phyloP scores from a whole-genome alignment of 2,888 invertebrate genomes.

The Acanthosoma haemorrhoidale region DNA sequence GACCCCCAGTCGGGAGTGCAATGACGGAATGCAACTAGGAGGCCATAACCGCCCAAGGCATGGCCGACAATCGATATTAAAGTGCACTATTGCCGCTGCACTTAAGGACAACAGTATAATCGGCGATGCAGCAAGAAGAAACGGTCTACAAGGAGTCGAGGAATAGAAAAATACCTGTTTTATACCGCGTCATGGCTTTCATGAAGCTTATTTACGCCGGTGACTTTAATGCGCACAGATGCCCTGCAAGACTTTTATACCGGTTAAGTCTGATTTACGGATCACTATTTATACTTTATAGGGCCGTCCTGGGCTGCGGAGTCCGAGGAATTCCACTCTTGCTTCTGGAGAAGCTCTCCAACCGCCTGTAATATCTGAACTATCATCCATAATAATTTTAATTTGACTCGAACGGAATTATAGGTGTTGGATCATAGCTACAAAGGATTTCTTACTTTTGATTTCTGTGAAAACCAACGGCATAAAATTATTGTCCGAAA shows the following conservation, averaged over 20 bases:
- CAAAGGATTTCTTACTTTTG: no score
- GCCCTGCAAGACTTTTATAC: neutral
- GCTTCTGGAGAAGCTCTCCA: neutral
- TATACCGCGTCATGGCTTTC: neutral
- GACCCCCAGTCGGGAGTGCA: no score
- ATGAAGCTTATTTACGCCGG: neutral
- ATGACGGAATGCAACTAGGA: no score
- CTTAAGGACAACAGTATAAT: neutral
- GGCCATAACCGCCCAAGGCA: no score
- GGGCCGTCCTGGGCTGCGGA: neutral
- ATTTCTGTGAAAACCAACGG: no score
- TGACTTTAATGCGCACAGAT: neutral
- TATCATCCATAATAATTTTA: no score
- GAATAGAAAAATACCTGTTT: neutral
- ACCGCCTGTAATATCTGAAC: neutral
- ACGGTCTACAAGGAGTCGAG: neutral
- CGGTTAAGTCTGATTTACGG: constrained; percentile 13
- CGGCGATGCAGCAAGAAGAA: neutral
- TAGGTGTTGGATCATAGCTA: no score
- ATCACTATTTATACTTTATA: neutral
- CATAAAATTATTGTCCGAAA: no score
- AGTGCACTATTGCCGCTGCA: no score
- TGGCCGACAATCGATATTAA: no score
- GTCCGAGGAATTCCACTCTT: neutral
- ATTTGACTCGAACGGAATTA: no score